phyloP scores from a whole-genome alignment of 2,113 vertebrate genomes.

The human (Homo sapiens) region GRCh38 chr20:60869501-60870000 shows the following conservation, averaged over 20 bases:
- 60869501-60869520: not conserved
- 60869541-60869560: not conserved
- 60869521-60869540: fast-evolving
- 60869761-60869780: not conserved
- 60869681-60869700: not conserved
- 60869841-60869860: not conserved
- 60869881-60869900: not conserved
- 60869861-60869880: not conserved
- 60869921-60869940: not conserved
- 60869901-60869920: not conserved
- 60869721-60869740: fast-evolving
- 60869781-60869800: too few relatives aligned
- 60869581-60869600: fast-evolving
- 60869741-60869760: too few relatives aligned
- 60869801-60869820: fast-evolving
- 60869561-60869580: too few relatives aligned
- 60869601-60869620: too few relatives aligned
- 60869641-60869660: not conserved
- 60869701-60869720: fast-evolving
- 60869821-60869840: too few relatives aligned
- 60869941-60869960: not conserved
- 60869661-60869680: fast-evolving
- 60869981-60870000: not conserved
- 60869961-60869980: not conserved
- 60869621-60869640: not conserved